Evolutionary conservation across 2,888 invertebrate species (phyloP).

Genomic region (Zhuqinia jingwanae): DNA sequence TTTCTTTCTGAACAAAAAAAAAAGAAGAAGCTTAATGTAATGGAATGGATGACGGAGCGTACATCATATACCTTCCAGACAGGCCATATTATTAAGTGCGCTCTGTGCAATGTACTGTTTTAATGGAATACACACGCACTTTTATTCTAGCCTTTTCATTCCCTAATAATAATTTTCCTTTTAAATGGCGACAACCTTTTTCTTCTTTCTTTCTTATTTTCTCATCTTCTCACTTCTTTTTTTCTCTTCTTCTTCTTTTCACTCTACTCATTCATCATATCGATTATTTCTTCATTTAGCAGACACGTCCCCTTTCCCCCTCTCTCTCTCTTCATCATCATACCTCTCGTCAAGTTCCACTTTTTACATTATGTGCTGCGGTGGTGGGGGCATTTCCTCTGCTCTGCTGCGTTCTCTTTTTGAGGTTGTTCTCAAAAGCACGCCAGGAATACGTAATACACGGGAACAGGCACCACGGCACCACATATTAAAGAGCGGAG

Average conservation of each 20-base stretch:
- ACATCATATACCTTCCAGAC: too few species aligned
- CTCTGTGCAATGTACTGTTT: neutral
- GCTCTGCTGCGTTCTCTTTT: constrained; percentile 18
- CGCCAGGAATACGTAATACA: constrained; percentile 42
- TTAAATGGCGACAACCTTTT: neutral
- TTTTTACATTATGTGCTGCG: neutral
- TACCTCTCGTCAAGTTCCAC: neutral
- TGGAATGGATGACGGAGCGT: neutral
- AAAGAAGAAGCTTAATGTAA: too few species aligned
- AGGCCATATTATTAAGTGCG: neutral
- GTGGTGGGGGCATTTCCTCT: neutral
- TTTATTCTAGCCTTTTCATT: neutral
- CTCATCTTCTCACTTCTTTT: constrained; percentile 20
- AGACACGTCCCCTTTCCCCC: constrained; percentile 1
- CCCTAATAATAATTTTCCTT: neutral
- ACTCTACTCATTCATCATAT: constrained; percentile 43
- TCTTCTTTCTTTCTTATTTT: constrained; percentile 10
- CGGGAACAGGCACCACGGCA: neutral
- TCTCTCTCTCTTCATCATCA: neutral
- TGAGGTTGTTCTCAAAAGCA: constrained; percentile 1
- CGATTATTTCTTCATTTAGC: constrained; percentile 48
- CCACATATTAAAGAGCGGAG: too few species aligned
- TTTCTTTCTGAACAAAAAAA: too few species aligned
- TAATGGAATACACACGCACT: constrained; percentile 19
- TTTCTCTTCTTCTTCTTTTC: constrained; percentile 6